These are phyloP conservation scores for Mesocentrotus franciscanus DNA, from an alignment of 53 echinoderm and acorn worm species.

Conservation along the genomic window DNA sequence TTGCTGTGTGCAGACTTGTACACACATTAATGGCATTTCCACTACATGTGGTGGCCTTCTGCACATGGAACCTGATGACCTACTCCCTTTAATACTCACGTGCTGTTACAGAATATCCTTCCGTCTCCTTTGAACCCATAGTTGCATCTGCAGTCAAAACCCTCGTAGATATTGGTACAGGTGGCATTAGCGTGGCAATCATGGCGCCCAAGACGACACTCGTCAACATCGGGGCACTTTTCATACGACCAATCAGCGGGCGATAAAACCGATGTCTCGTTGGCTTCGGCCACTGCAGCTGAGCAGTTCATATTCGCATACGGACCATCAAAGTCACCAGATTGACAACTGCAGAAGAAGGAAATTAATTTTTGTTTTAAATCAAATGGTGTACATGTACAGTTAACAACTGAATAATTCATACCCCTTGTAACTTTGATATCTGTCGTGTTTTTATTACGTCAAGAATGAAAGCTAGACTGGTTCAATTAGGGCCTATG, in stretches of 20 bases:
- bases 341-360: conserved; percentile 8
- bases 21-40: too few relatives aligned
- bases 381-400: not conserved
- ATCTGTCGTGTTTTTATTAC: too few relatives aligned
- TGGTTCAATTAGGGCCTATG: too few relatives aligned
- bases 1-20: too few relatives aligned
- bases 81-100: conserved; percentile 88
- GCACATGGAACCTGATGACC: too few relatives aligned
- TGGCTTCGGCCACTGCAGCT: conserved; percentile 64
- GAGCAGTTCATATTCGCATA: conserved; percentile 60
- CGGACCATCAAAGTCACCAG: conserved; percentile 27
- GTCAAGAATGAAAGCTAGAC: too few relatives aligned
- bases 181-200: conserved; percentile 88
- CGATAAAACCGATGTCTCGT: conserved; percentile 58
- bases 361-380: not conserved
- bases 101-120: conserved; percentile 70
- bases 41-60: too few relatives aligned
- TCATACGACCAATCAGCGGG: conserved; percentile 90
- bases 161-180: conserved; percentile 79
- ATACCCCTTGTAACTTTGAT: too few relatives aligned
- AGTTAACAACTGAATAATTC: too few relatives aligned
- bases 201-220: conserved; percentile 79
- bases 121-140: conserved; percentile 90
- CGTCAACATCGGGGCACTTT: conserved; percentile 84
- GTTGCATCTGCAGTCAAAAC: conserved; percentile 84